Base-by-base conservation (phyloP, 2,113 vertebrate genomes). In the Tursiops truncatus region DNA sequence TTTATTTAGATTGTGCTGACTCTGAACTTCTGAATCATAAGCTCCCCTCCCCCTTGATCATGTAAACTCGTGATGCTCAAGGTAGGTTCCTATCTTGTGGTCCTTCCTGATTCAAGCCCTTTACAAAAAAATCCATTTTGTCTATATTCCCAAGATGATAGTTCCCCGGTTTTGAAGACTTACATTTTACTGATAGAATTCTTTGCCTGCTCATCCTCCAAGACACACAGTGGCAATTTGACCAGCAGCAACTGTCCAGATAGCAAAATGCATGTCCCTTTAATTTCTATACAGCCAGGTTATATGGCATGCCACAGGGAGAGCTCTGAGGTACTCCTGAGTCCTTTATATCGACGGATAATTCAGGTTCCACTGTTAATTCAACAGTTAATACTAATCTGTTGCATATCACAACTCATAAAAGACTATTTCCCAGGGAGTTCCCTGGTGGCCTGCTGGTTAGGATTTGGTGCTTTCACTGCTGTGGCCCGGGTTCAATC, bases 1-100 rank as follows among this genome's bases (percentile, higher is more conserved):
- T 77, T 85, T 94, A 87, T 93, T 90, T 94, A 88, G 91, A 26
- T 53, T 71, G 71, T 93, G 65, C 67, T 47, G 70, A 96, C 53
- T 88, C 84, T 56, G 53, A 90, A 84, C 65, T 94, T 79, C 47
- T 67, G 91, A 89, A 74, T 97, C 36, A 10, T 60, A 76, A 47
- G 44, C 83, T 90, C 70, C 91, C 65, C 58, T 91, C 76, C 25
- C 62, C 62, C 80, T 84, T 76, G 44, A 88, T 47, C 58, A 18
- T 44, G 68, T 83, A 82, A 89, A 86, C 41, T 65, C 33, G 53
- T 73, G 76, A 97, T 38, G n/a, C 7, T 62, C 25, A 26, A 81
- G 53, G 77, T 58, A 67, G 14, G 23, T 58, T 44, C 38, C 25
- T 62, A 41, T 56, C 71, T 70, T 76, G 95, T 26, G 13, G 50